phyloP scores from a whole-genome alignment of 1,140 invertebrate species.

The Hycleus cichorii region DNA sequence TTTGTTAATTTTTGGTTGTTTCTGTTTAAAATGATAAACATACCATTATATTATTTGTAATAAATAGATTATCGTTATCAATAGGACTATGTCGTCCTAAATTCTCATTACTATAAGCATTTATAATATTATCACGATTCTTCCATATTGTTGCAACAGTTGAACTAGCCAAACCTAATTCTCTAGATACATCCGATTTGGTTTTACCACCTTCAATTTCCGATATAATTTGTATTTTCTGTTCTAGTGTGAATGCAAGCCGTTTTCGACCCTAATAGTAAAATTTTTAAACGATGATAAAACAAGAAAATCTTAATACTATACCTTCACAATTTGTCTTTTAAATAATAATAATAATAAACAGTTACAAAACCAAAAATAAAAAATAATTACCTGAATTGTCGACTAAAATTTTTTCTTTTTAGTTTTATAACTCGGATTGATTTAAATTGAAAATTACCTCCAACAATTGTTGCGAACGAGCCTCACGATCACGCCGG shows the following conservation, averaged over 20 bases:
- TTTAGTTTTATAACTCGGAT: neutral
- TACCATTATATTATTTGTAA: constrained; percentile 15
- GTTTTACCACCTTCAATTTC: constrained; percentile 53
- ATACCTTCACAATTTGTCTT: constrained; percentile 18
- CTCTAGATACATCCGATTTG: constrained; percentile 52
- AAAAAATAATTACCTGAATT: constrained; percentile 3
- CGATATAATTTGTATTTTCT: constrained; percentile 56
- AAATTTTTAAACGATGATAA: no score
- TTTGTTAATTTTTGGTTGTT: no score
- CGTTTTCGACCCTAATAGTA: constrained; percentile 49
- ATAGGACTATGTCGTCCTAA: constrained; percentile 14
- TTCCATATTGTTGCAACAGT: constrained; percentile 55
- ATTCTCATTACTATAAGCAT: constrained; percentile 28
- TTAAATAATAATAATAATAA: neutral
- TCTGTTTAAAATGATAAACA: neutral
- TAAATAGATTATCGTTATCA: constrained; percentile 19
- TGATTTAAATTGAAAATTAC: constrained; percentile 36
- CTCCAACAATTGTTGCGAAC: constrained; percentile 66
- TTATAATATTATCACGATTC: constrained; percentile 48
- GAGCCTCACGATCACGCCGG: constrained; percentile 63
- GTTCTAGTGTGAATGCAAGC: constrained; percentile 54
- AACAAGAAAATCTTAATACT: constrained; percentile 13
- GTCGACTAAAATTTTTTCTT: no score
- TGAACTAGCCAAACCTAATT: constrained; percentile 50
- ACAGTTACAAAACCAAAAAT: neutral